phyloP scores from a whole-genome alignment of 64 coral and sea anemone genomes.

The Pocillopora verrucosa region DNA sequence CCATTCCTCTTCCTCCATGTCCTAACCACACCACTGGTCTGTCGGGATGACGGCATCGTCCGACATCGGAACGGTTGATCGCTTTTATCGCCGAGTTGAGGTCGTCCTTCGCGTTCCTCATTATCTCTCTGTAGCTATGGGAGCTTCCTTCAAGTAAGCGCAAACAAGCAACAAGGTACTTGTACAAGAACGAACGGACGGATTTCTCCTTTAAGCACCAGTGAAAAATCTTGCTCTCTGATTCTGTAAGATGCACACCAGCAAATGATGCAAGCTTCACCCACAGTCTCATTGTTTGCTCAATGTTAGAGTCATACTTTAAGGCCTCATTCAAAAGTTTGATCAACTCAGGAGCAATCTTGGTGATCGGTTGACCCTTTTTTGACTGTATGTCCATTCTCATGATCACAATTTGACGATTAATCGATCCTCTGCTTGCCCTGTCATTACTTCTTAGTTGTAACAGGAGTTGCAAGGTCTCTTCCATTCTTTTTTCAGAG shows the following conservation, averaged over 20 bases:
- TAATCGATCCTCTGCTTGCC: constrained; percentile 38
- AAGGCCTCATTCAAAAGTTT: constrained; percentile 42
- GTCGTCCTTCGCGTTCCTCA: constrained; percentile 47
- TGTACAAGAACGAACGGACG: constrained; percentile 36
- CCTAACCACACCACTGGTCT: constrained; percentile 71
- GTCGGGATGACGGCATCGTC: constrained; percentile 71
- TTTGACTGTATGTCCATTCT: constrained; percentile 13
- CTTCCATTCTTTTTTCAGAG: background rate
- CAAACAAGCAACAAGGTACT: constrained; percentile 52
- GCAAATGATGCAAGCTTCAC: constrained; percentile 35
- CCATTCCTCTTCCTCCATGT: constrained; percentile 38
- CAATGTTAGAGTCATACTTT: constrained; percentile 23
- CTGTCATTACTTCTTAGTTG: background rate
- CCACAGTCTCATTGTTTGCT: constrained; percentile 72
- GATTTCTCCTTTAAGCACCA: constrained; percentile 58
- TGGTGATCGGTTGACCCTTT: background rate
- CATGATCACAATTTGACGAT: constrained; percentile 55
- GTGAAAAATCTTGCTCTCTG: constrained; percentile 36
- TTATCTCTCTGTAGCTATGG: constrained; percentile 3
- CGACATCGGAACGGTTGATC: constrained; percentile 59
- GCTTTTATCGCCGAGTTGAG: constrained; percentile 33
- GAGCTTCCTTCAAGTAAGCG: constrained; percentile 44
- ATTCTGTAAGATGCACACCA: constrained; percentile 9
- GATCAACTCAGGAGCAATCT: constrained; percentile 10
- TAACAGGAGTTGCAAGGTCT: constrained; percentile 8